Evolutionary conservation across 2,797 vertebrate species (phyloP), one percentile per base, ranked within the genome.

Genomic region (Ammospiza maritima): DNA sequence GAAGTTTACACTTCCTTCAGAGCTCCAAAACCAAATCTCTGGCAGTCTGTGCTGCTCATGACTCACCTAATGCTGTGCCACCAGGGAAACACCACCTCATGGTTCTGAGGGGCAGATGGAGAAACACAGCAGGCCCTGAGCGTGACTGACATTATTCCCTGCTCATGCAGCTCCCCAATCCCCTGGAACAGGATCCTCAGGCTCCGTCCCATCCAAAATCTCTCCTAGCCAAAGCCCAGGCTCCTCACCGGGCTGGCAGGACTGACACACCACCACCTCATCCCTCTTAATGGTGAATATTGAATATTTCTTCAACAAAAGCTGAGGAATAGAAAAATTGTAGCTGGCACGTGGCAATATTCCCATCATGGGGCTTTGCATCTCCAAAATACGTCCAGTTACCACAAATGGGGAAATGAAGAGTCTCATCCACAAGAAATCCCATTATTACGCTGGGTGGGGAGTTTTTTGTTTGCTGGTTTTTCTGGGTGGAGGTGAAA

Each of bases 381-480:
- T 6, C n/a, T 66, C 34, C 54, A 60, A 71, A 77, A 86, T 0
- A 36, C 17, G 45, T 18, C 51, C 38, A 29, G 9, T 27, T 14
- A 36, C 14, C 12, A 21, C 4, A 44, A 13, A 4, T 2, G 19
- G 13, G 7, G 40, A 20, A 80, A 74, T 21, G 10, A 11, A 3
- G 8, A 23, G 53, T 21, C 7, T 38, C n/a, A n/a, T 27, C 65
- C 26, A 34, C 16, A 38, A 47, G 44, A 91, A 84, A 75, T 2
- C 3, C 17, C 44, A 66, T 17, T 6, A 11, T 5, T 13, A 6
- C 56, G 22, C 9, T 17, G 58, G 25, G 27, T 7, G 4, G 5
- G 4, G 0, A 4, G 0, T 0, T 3, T 3, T 5, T 9, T 10
- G 2, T 16, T 44, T 51, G 40, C 10, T 36, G 13, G 38, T 0